Percentiles rank a stretch among this genome's conserved stretches.
These are phyloP conservation scores for Fregetta grallaria DNA, from an alignment of 2,113 vertebrate genomes.

Conservation along the genomic window DNA sequence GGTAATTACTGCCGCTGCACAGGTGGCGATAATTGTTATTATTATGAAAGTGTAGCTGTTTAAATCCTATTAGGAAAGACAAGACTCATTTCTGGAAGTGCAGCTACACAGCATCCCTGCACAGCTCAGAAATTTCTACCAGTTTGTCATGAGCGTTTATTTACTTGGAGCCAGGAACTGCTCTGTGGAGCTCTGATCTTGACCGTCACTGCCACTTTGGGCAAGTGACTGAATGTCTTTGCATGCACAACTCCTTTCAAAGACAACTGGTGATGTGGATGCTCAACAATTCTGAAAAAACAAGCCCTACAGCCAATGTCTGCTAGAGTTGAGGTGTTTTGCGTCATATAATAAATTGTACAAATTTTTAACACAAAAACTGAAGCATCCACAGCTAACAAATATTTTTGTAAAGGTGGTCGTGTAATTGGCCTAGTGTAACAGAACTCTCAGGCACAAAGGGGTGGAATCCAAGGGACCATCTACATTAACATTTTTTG, in stretches of 20 bases:
- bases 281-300: background rate
- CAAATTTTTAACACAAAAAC: background rate
- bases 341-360: background rate
- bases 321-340: background rate
- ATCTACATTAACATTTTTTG: background rate
- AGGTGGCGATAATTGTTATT: background rate
- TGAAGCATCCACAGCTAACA: background rate
- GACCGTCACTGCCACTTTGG: background rate
- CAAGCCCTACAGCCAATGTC: background rate
- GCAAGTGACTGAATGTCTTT: background rate
- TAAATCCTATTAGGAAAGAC: background rate
- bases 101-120: background rate
- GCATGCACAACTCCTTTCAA: background rate
- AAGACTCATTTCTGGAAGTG: background rate
- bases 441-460: background rate
- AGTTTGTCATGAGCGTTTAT: background rate
- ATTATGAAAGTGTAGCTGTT: background rate
- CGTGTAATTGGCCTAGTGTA: background rate
- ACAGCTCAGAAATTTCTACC: background rate
- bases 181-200: background rate
- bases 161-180: background rate
- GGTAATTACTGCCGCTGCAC: background rate
- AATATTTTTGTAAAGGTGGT: background rate
- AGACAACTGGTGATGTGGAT: background rate
- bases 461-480: background rate